Conservation (phyloP, 2,113 vertebrate species). For the Cynocephalus volans region DNA sequence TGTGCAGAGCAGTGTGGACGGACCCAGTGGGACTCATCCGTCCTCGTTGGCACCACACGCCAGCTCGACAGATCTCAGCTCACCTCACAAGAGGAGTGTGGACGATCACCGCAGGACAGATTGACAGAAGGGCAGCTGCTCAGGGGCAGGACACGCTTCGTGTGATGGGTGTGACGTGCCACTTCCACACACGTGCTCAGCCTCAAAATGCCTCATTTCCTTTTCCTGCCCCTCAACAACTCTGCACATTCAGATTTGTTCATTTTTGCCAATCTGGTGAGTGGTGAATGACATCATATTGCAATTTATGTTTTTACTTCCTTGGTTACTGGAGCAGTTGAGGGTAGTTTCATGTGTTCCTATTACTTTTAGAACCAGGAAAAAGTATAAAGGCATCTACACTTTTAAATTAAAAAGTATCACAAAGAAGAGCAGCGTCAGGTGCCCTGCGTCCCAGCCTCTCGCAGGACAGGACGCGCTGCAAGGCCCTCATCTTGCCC, state of each 20-base stretch:
- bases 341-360: background rate
- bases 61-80: background rate
- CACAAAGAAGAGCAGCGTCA: background rate
- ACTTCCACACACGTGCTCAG: too few species aligned
- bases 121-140: accelerated
- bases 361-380: background rate
- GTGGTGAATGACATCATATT: background rate
- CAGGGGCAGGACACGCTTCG: background rate
- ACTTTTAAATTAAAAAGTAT: background rate
- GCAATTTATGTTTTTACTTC: background rate
- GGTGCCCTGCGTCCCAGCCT: background rate
- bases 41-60: background rate
- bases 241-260: background rate
- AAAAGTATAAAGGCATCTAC: background rate
- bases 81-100: background rate
- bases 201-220: background rate
- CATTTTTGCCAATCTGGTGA: background rate
- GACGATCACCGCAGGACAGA: background rate
- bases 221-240: background rate
- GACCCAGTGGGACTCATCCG: background rate
- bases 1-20: too few species aligned
- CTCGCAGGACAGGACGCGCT: too few species aligned
- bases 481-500: background rate
- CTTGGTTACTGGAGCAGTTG: background rate
- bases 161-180: too few species aligned